These are phyloP conservation scores for Gymnopithys bicolor DNA, from an alignment of 2,797 vertebrate species.

Conservation along the genomic window DNA sequence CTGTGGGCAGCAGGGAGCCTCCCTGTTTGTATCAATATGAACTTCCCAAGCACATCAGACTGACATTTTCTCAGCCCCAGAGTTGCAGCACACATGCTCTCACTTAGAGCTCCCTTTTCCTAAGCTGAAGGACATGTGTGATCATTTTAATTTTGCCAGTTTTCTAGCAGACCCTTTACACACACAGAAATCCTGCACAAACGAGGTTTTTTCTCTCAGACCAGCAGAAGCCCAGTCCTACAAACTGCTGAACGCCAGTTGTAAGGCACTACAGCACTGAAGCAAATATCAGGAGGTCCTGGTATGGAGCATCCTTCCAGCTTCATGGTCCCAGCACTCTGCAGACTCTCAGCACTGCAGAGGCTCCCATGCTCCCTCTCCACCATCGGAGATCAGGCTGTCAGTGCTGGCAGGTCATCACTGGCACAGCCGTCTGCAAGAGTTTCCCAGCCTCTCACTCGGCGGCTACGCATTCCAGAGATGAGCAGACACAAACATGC, in stretches of 20 bases:
- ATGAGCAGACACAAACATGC: conserved; percentile 57
- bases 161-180: conserved; percentile 14
- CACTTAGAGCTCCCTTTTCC: conserved; percentile 54
- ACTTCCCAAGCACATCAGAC: conserved; percentile 65
- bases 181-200: background rate
- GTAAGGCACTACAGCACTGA: background rate
- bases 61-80: conserved; percentile 65
- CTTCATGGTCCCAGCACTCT: accelerated
- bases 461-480: conserved; percentile 19
- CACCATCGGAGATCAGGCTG: background rate
- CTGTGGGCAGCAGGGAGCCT: conserved; percentile 73
- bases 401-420: background rate
- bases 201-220: background rate
- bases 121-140: conserved; percentile 54
- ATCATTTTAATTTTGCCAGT: conserved; percentile 24
- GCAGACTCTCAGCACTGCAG: background rate
- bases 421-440: background rate
- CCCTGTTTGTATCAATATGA: conserved; percentile 71
- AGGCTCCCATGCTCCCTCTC: background rate
- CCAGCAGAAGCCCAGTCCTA: background rate
- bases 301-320: background rate
- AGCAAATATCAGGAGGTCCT: background rate
- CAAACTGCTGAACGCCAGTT: background rate
- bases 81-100: conserved; percentile 66
- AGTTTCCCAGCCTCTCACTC: conserved; percentile 41